Percentiles rank a stretch among this genome's conserved stretches.
Evolutionary conservation across 2,113 vertebrate species (phyloP).

Genomic region (Dasypus novemcinctus): DNA sequence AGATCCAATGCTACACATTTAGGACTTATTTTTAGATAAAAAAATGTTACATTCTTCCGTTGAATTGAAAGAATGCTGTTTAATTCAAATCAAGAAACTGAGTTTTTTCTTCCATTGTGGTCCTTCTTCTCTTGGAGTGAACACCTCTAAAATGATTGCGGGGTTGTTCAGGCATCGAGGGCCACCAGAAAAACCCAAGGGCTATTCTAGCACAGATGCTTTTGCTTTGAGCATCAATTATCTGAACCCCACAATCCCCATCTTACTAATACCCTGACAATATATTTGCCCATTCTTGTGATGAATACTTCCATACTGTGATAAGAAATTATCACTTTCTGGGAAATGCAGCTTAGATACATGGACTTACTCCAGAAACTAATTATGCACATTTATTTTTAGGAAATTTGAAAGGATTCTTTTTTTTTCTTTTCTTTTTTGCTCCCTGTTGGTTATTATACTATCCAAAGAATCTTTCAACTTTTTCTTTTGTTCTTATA

Average conservation of each 20-base stretch:
- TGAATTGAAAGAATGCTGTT: background rate
- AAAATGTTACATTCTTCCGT: background rate
- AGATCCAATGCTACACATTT: background rate
- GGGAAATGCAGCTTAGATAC: slow-evolving; percentile 36
- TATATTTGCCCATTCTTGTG: background rate
- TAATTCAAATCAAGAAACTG: background rate
- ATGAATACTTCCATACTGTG: slow-evolving; percentile 24
- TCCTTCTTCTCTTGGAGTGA: background rate
- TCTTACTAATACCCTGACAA: background rate
- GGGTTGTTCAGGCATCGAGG: background rate
- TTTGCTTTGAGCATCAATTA: background rate
- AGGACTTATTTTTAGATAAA: background rate
- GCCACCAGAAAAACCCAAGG: background rate
- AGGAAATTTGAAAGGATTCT: slow-evolving; percentile 47
- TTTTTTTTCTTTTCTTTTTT: background rate
- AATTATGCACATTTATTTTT: slow-evolving; percentile 74
- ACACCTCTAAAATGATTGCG: too few species aligned
- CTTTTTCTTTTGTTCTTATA: slow-evolving; percentile 54
- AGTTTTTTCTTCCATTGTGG: background rate
- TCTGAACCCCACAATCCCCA: background rate
- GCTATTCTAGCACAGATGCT: background rate
- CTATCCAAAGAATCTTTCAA: slow-evolving; percentile 18
- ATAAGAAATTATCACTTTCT: slow-evolving; percentile 52
- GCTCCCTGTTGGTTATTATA: background rate
- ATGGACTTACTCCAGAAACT: slow-evolving; percentile 54